Conservation (phyloP, 2,888 invertebrate genomes). For the Dinocampus coccinellae region DNA sequence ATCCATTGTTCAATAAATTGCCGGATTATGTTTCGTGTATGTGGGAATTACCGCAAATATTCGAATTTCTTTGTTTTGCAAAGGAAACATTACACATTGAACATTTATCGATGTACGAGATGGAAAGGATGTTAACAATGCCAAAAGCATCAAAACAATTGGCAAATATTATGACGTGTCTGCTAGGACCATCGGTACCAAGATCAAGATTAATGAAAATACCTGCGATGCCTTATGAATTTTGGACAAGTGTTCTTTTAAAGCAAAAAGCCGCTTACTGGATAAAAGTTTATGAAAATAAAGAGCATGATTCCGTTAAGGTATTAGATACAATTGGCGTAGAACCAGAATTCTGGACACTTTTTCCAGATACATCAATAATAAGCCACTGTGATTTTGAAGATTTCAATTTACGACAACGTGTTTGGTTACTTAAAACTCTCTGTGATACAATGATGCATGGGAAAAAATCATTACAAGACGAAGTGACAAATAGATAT, state of each 20-base stretch:
- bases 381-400: conserved; percentile 71
- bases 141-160: conserved; percentile 72
- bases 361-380: conserved; percentile 71
- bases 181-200: conserved; percentile 65
- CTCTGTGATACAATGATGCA: conserved; percentile 72
- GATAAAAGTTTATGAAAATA: conserved; percentile 70
- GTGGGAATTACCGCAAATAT: conserved; percentile 76
- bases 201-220: conserved; percentile 68
- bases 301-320: conserved; percentile 63
- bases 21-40: conserved; percentile 70
- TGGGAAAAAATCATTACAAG: conserved; percentile 71
- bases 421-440: conserved; percentile 73
- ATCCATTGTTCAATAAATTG: conserved; percentile 64
- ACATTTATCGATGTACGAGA: conserved; percentile 73
- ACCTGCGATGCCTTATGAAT: conserved; percentile 73
- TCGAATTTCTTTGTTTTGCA: conserved; percentile 72
- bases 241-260: conserved; percentile 72
- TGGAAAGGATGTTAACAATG: conserved; percentile 73
- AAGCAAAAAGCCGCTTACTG: conserved; percentile 69
- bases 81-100: conserved; percentile 71
- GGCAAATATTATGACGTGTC: conserved; percentile 72
- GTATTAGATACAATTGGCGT: conserved; percentile 71
- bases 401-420: conserved; percentile 70
- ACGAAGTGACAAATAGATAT: conserved; percentile 70
- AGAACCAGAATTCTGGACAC: conserved; percentile 72